Conservation (phyloP, 2,113 vertebrate species). For the Theristicus caerulescens region DNA sequence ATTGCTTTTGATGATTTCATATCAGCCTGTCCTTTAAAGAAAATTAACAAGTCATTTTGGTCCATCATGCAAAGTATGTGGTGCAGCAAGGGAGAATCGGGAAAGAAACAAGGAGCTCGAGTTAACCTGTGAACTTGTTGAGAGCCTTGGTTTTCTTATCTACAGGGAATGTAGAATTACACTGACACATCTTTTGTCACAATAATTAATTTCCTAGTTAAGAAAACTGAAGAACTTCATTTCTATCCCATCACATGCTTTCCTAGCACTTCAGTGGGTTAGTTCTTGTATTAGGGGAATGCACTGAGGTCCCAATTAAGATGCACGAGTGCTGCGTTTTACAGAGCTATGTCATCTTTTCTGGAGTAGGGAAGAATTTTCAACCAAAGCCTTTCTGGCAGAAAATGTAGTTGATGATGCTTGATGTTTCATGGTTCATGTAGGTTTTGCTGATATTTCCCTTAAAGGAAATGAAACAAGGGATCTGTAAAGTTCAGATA, state of each 20-base stretch:
- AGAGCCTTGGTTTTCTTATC: neutral
- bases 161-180: neutral
- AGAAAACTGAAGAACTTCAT: neutral
- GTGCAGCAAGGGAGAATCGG: neutral
- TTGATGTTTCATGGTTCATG: neutral
- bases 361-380: neutral
- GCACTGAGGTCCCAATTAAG: neutral
- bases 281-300: neutral
- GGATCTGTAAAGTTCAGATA: neutral
- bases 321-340: neutral
- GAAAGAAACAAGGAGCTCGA: neutral
- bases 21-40: neutral
- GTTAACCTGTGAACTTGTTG: neutral
- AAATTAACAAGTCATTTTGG: neutral
- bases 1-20: neutral
- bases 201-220: neutral
- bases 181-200: neutral
- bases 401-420: neutral
- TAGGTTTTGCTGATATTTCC: neutral
- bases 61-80: neutral
- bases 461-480: neutral
- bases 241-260: neutral
- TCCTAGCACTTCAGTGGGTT: neutral
- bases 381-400: neutral
- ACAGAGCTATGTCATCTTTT: neutral